Evolutionary conservation across 2,113 vertebrate species (phyloP), one percentile per base, ranked within the genome.

Genomic region (Phrynosoma blainvillii): DNA sequence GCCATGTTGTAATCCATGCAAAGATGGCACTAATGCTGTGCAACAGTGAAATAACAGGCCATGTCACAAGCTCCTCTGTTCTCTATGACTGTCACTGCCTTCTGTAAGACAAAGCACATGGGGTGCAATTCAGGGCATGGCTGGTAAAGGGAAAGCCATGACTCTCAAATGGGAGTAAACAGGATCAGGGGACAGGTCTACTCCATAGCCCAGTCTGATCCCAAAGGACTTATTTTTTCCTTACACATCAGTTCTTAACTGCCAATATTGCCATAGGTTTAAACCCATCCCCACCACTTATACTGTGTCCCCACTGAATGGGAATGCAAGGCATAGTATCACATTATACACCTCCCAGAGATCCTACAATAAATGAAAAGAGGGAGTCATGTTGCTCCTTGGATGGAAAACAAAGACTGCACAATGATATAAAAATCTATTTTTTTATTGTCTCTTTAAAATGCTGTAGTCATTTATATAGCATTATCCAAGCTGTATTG

Each of bases 381-480:
- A 83, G 77, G 3, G 0, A 90, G 62, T 27, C 75, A 54, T 86
- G 56, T 4, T 4, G 68, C 16, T 78, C 32, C 36, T 16, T 70
- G 81, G 76, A 40, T 86, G 88, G 68, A 71, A 91, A 93, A 66
- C 5, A 71, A 74, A 68, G 68, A 84, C 87, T 92, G 79, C 86
- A 88, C n/a, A 23, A 59, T 82, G 88, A 91, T 36, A 62, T 52
- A 73, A 23, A 56, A 70, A 20, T n/a, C 12, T 77, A 14, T 86
- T 65, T 84, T 91, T 95, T 91, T 83, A 89, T 83, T 74, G 88
- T 86, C 84, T 90, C 65, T 77, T 89, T 6, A 47, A 91, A 90
- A 90, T 78, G 78, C 82, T 89, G 88, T 90, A 87, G 52, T 90
- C 56, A 75, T 92, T 92, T 90, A 71, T 92, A 89, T 32, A 94